Percentiles rank a stretch among this genome's conserved stretches.
Conservation (phyloP, 2,888 invertebrate species). For the Hybos culiciformis region DNA sequence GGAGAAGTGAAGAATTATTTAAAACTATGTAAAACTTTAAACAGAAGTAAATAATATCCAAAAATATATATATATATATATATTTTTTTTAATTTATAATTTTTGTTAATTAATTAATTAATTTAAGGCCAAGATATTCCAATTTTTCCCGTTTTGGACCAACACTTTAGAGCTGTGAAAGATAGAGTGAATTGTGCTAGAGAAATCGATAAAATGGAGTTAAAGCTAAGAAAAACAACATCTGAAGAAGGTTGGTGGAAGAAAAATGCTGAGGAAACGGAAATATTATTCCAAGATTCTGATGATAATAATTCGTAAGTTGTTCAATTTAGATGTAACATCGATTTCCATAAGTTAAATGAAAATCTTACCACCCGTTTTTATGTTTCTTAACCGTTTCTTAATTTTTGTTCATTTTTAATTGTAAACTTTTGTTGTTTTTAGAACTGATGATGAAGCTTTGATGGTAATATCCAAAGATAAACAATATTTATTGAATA, state of each 20-base stretch:
- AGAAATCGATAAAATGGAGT: constrained; percentile 63
- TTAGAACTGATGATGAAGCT: constrained; percentile 26
- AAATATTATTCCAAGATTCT: constrained; percentile 69
- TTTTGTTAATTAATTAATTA: constrained; percentile 3
- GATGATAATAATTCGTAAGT: constrained; percentile 33
- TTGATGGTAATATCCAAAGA: constrained; percentile 21
- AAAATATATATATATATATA: not conserved
- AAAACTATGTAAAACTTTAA: constrained; percentile 70
- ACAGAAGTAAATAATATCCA: constrained; percentile 63
- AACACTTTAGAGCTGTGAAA: constrained; percentile 46
- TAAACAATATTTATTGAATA: constrained; percentile 37
- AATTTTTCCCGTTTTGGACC: constrained; percentile 60
- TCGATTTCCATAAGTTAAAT: too few relatives aligned
- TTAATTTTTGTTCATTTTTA: too few relatives aligned
- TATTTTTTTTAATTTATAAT: not conserved
- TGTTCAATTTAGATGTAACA: not conserved
- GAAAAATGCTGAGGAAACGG: constrained; percentile 78
- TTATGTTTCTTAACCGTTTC: too few relatives aligned
- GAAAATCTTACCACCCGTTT: too few relatives aligned
- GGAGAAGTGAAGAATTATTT: constrained; percentile 66
- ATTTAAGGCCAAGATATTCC: constrained; percentile 66
- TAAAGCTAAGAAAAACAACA: constrained; percentile 46
- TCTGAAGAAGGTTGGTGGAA: constrained; percentile 73
- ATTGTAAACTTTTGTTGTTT: not conserved
- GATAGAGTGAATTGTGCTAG: constrained; percentile 63